phyloP scores from a whole-genome alignment of 2,113 vertebrate genomes.

The Centrocercus urophasianus region DNA sequence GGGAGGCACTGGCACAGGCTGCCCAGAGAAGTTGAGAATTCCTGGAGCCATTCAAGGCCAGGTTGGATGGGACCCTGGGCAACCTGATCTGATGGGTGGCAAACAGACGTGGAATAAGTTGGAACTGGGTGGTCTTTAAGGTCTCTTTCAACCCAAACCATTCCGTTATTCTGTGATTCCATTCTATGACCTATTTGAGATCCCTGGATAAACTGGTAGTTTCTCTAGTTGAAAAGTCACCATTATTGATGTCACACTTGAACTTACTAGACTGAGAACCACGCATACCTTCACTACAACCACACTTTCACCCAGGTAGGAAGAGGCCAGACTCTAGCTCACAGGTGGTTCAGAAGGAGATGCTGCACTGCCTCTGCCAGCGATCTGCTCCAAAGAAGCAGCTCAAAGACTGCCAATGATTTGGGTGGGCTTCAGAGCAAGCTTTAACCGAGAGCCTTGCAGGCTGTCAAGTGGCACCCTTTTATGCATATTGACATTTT shows the following conservation, averaged over 20 bases:
- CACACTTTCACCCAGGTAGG: not conserved
- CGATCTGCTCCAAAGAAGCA: not conserved
- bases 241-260: not conserved
- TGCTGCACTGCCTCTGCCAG: accelerated
- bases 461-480: not conserved
- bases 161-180: not conserved
- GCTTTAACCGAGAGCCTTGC: not conserved
- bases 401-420: not conserved
- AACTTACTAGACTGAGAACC: not conserved
- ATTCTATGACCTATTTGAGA: not conserved
- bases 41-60: not conserved
- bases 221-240: not conserved
- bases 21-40: not conserved
- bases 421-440: conserved; percentile 2
- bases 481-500: conserved; percentile 21
- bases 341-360: not conserved
- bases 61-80: not conserved
- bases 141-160: not conserved
- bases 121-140: not conserved
- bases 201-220: accelerated
- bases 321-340: not conserved
- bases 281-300: not conserved
- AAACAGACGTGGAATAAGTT: no score
- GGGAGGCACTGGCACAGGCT: not conserved
- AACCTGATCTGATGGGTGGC: not conserved